Conservation (phyloP, 2,888 invertebrate genomes). For the Erannis defoliaria region DNA sequence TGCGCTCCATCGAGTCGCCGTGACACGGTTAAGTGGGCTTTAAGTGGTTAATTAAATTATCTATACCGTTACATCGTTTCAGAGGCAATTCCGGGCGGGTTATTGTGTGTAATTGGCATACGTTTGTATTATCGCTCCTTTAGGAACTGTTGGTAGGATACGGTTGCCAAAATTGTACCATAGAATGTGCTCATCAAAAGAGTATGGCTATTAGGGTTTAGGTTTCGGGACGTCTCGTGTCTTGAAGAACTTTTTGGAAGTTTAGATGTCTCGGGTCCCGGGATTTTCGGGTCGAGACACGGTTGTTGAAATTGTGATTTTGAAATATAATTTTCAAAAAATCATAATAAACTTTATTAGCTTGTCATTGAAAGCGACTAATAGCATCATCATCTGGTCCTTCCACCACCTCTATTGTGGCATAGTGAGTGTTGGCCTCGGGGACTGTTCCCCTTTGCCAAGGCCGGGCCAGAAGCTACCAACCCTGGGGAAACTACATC, state of each 20-base stretch:
- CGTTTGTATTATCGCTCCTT: constrained; percentile 4
- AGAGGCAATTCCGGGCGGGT: constrained; percentile 9
- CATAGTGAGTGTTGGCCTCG: too few species aligned
- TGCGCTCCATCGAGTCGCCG: constrained; percentile 40
- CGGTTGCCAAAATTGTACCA: constrained; percentile 1
- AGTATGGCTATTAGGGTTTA: background rate
- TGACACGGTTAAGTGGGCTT: constrained; percentile 44
- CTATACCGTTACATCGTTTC: constrained; percentile 43
- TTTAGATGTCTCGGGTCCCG: too few species aligned
- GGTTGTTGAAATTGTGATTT: too few species aligned
- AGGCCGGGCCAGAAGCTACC: too few species aligned
- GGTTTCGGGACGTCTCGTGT: background rate
- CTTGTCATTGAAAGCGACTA: too few species aligned
- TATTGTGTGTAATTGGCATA: constrained; percentile 22
- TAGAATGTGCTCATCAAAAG: background rate
- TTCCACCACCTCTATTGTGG: too few species aligned
- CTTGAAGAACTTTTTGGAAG: background rate
- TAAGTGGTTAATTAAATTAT: constrained; percentile 56
- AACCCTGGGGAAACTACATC: too few species aligned
- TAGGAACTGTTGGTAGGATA: constrained; percentile 6
- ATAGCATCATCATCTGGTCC: too few species aligned
- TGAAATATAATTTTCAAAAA: too few species aligned
- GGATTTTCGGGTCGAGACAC: too few species aligned
- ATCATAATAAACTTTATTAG: too few species aligned
- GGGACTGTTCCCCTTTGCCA: too few species aligned